Base-by-base conservation (phyloP, 1,140 invertebrate genomes). In the Cydia splendana region DNA sequence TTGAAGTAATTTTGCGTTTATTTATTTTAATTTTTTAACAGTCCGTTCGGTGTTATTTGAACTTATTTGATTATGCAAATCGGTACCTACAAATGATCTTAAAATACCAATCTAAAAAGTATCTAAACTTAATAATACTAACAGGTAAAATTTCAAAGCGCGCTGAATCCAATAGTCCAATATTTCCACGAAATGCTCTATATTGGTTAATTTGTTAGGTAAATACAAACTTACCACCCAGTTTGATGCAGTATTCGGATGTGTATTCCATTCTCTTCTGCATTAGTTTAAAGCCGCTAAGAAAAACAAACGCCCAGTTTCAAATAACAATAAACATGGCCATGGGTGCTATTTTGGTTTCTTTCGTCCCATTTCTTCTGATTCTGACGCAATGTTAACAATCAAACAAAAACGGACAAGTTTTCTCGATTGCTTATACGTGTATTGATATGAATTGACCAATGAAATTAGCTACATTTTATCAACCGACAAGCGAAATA, bases 241-340 rank as follows among this genome's bases (percentile, higher is more conserved):
- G 53, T 18, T 57, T 13, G 53, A 57, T 48, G n/a, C 6, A 57
- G 15, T 7, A 18, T 7, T 57, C 53, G 18, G 15, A 53, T 57
- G 15, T 57, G 53, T 57, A 57, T n/a, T 62, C 57, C 20, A 62
- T 62, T 62, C 2, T 24, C 12, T 3, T 24, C 15, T n/a, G 57
- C 57, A 62, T 62, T 71, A 42, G 34, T 38, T 71, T 71, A 38
- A 38, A 71, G n/a, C 67, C 34, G 67, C 34, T 42, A 71, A 71
- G n/a, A 42, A 9, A 71, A 71, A 71, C 34, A 71, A 71, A 71
- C 67, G 30, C 15, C 30, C n/a, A 42, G 67, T 71, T 71, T 71
- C 30, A 15, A 62, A 71, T 10, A 71, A 71, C 34, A 71, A 71
- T 71, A 71, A 71, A 71, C 67, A 42, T 71, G 5, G 13, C 45